A percentile compares a stretch with the other conserved stretches of the same genome.
These are phyloP conservation scores for Leptogaster cylindrica DNA, from an alignment of 2,888 invertebrate genomes.

Conservation along the genomic window DNA sequence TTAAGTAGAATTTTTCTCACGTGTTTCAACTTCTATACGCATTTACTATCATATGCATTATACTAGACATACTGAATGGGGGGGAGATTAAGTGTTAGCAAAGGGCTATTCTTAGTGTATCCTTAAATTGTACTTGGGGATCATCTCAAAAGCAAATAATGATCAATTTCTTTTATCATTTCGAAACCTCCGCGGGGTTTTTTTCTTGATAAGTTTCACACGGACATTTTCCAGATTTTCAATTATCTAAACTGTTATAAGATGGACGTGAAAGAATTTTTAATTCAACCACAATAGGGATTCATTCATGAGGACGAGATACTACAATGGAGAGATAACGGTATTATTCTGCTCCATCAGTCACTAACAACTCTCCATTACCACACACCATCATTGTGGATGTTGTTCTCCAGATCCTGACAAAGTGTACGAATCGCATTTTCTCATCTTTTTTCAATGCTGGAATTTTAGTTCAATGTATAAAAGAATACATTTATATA, in stretches of 20 bases:
- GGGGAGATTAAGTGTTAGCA: too few relatives aligned
- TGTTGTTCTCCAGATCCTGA: not conserved
- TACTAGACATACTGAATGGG: too few relatives aligned
- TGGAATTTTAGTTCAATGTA: too few relatives aligned
- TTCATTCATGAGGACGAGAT: not conserved
- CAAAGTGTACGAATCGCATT: slow-evolving; percentile 19
- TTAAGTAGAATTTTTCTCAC: slow-evolving; percentile 14
- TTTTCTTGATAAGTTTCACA: not conserved
- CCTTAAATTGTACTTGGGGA: slow-evolving; percentile 1
- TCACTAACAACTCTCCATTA: slow-evolving; percentile 49
- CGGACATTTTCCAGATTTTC: not conserved
- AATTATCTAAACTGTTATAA: slow-evolving; percentile 19
- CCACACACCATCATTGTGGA: slow-evolving; percentile 30
- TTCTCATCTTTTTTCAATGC: slow-evolving; percentile 34
- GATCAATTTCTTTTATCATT: slow-evolving; percentile 22
- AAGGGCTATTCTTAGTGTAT: too few relatives aligned
- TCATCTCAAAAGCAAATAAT: slow-evolving; percentile 20
- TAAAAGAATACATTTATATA: too few relatives aligned
- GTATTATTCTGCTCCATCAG: slow-evolving; percentile 51
- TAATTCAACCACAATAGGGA: slow-evolving; percentile 2
- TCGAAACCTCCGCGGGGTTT: slow-evolving; percentile 1
- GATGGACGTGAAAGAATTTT: slow-evolving; percentile 33
- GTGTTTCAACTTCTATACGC: slow-evolving; percentile 16
- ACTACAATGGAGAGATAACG: slow-evolving; percentile 45
- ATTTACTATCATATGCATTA: too few relatives aligned